Conservation (phyloP, 2,113 vertebrate species). For the Elaphurus davidianus region DNA sequence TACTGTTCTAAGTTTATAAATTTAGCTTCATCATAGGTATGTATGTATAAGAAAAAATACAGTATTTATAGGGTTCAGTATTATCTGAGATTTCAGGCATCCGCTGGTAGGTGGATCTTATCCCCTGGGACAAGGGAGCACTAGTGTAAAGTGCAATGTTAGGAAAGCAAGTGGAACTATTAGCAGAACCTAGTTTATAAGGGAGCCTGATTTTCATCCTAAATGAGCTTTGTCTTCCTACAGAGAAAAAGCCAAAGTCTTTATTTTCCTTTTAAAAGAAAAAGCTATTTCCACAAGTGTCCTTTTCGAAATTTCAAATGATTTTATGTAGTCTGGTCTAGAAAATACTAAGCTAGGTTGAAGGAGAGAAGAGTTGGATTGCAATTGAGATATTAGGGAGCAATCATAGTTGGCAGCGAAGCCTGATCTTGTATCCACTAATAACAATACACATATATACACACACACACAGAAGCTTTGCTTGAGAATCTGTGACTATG, state of each 20-base stretch:
- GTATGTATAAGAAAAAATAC: neutral
- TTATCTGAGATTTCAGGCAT: neutral
- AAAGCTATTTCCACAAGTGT: neutral
- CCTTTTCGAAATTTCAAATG: neutral
- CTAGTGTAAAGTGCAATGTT: neutral
- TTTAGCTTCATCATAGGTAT: neutral
- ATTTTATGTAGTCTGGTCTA: neutral
- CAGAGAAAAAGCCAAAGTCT: neutral
- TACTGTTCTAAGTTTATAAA: neutral
- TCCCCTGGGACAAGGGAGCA: neutral
- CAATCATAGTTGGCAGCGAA: neutral
- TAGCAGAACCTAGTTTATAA: neutral
- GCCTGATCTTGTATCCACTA: neutral
- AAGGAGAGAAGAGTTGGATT: neutral
- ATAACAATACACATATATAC: neutral
- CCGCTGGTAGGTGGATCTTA: neutral
- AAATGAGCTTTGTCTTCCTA: neutral
- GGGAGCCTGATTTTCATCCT: neutral
- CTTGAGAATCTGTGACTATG: neutral
- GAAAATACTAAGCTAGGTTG: neutral
- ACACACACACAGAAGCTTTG: neutral
- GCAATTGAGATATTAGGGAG: neutral
- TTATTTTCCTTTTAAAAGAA: neutral
- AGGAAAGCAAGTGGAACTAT: neutral
- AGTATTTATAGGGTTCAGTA: neutral